Percentiles rank a stretch among this genome's conserved stretches.
phyloP scores from a whole-genome alignment of 2,113 vertebrate genomes.

The Cyanoramphus novaezelandiae region DNA sequence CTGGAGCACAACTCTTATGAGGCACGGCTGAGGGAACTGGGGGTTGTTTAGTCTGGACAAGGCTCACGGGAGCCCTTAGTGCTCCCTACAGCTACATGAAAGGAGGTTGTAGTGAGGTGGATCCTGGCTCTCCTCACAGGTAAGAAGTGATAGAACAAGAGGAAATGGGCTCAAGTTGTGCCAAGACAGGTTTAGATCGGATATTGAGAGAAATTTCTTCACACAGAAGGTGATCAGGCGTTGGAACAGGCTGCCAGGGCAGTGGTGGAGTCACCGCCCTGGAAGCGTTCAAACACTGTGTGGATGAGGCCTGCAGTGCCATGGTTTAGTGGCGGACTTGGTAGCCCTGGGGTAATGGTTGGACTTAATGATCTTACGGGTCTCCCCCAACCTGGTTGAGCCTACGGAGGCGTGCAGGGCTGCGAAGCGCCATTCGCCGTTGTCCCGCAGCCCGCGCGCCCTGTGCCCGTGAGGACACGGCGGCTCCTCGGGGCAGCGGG shows the following conservation, averaged over 20 bases:
- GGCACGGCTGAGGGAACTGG: not conserved
- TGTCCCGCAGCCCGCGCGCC: not conserved
- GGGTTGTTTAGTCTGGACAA: not conserved
- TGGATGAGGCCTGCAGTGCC: not conserved
- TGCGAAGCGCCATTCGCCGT: not conserved
- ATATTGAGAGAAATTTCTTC: not conserved
- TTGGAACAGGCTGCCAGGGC: not conserved
- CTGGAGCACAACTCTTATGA: not conserved
- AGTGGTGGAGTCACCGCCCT: not conserved
- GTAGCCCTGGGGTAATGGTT: not conserved
- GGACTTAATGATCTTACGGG: not conserved
- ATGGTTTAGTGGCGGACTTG: not conserved
- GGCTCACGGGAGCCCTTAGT: not conserved
- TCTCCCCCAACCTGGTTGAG: not conserved
- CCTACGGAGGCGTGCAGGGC: not conserved
- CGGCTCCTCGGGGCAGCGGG: too few species aligned
- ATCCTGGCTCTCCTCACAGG: not conserved
- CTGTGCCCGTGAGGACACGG: not conserved
- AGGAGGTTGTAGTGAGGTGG: not conserved
- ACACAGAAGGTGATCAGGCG: not conserved
- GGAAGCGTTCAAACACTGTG: not conserved
- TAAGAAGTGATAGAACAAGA: not conserved
- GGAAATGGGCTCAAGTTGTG: not conserved
- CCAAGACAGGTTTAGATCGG: not conserved
- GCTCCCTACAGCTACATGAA: not conserved